Conservation (phyloP, 2,888 invertebrate genomes). For the Andrena trimmerana region DNA sequence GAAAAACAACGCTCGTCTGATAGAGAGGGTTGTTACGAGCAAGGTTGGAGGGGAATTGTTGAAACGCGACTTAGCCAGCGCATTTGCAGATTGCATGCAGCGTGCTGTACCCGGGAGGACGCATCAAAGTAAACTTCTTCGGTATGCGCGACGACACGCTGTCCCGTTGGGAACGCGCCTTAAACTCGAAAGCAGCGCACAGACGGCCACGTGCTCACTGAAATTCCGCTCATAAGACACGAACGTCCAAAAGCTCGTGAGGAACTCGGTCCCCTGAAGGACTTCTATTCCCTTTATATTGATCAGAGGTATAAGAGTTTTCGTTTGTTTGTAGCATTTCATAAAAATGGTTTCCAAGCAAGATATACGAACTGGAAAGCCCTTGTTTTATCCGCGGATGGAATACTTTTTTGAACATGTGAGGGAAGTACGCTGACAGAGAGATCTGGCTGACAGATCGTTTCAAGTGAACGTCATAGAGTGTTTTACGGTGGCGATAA, state of each 20-base stretch:
- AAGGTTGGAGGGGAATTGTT: slow-evolving; percentile 7
- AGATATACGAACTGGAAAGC: neutral
- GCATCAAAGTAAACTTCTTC: slow-evolving; percentile 66
- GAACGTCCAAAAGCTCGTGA: slow-evolving; percentile 22
- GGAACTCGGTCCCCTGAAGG: neutral
- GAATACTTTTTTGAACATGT: neutral
- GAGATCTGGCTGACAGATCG: too few species aligned
- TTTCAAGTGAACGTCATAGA: too few species aligned
- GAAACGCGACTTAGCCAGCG: slow-evolving; percentile 44
- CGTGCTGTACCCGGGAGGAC: slow-evolving; percentile 41
- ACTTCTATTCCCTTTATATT: slow-evolving; percentile 6
- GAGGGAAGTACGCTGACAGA: too few species aligned
- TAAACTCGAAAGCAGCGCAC: slow-evolving; percentile 16
- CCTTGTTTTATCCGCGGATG: neutral
- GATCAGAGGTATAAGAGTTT: neutral
- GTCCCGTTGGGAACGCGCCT: slow-evolving; percentile 34
- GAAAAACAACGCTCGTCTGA: neutral
- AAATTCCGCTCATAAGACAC: slow-evolving; percentile 19
- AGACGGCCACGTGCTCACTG: slow-evolving; percentile 6
- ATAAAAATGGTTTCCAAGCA: neutral
- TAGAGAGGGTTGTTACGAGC: slow-evolving; percentile 16
- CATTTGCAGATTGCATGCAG: slow-evolving; percentile 69
- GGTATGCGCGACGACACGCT: slow-evolving; percentile 54
- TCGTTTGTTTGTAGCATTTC: slow-evolving; percentile 1
- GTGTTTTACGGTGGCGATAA: too few species aligned